These are phyloP conservation scores for Sarcophaga bullata DNA, from an alignment of 1,140 invertebrate genomes.

Conservation along the genomic window DNA sequence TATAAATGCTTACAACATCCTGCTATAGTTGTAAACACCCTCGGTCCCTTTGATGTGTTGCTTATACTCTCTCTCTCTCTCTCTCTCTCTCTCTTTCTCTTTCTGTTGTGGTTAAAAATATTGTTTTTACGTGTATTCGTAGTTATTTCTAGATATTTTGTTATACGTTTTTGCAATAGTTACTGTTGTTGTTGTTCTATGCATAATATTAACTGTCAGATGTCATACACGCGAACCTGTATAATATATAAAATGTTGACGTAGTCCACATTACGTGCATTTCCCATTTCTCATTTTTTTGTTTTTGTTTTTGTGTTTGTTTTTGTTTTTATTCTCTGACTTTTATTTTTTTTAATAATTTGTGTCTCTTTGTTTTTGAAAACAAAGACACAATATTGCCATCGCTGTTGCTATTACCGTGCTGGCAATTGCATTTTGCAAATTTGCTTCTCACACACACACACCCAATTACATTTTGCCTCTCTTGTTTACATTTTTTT, in stretches of 20 bases:
- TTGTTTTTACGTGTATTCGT: not conserved
- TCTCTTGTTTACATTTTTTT: no score
- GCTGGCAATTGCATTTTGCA: no score
- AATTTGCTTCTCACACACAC: no score
- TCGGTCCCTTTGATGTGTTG: no score
- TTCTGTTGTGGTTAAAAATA: not conserved
- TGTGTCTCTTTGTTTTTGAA: no score
- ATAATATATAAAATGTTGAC: not conserved
- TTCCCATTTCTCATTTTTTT: not conserved
- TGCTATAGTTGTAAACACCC: no score
- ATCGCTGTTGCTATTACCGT: no score
- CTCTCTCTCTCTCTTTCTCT: no score
- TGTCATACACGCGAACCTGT: conserved; percentile 9
- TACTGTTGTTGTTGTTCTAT: not conserved
- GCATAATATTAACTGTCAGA: not conserved
- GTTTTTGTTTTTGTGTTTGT: not conserved
- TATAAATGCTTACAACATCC: no score
- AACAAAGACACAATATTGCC: no score
- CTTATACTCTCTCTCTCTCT: no score
- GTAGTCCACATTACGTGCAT: conserved; percentile 7
- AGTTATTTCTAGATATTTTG: not conserved
- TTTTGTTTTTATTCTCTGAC: not conserved
- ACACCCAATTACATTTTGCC: no score
- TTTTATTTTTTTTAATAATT: not conserved
- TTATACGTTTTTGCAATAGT: not conserved